Evolutionary conservation across 1,140 invertebrate genomes (phyloP).

Genomic region (Procambarus virginalis): DNA sequence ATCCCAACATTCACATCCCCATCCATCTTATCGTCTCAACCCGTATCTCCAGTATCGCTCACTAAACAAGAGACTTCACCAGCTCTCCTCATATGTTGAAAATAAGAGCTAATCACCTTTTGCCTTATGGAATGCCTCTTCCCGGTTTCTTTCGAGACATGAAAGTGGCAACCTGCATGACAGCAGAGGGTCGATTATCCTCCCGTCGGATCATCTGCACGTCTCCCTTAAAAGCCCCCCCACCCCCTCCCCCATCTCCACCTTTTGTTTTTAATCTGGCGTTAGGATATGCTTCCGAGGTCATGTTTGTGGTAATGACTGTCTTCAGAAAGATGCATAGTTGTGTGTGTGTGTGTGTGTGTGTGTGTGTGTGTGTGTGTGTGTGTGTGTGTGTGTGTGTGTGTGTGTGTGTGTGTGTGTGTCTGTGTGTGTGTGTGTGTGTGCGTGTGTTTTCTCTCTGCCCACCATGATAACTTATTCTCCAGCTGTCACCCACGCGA

Average conservation of each 20-base stretch:
- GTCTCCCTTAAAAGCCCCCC: neutral
- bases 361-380: neutral
- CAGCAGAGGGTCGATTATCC: neutral
- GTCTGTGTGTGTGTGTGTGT: too few relatives aligned
- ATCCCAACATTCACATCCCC: neutral
- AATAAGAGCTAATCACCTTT: conserved; percentile 6
- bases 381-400: neutral
- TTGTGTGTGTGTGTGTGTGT: neutral
- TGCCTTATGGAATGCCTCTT: neutral
- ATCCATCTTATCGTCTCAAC: neutral
- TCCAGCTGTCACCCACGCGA: neutral
- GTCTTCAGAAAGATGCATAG: neutral
- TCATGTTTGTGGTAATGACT: conserved; percentile 16
- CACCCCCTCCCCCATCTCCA: too few relatives aligned
- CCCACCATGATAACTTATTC: neutral
- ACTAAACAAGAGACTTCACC: neutral
- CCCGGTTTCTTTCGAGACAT: neutral
- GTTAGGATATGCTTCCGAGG: neutral
- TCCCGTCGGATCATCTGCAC: neutral
- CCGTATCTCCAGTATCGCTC: neutral
- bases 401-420: neutral
- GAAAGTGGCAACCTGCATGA: neutral
- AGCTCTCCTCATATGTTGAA: neutral
- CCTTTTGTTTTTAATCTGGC: neutral
- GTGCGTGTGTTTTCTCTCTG: neutral